A percentile compares a stretch with the other conserved stretches of the same genome.
Evolutionary conservation across 2,888 invertebrate genomes (phyloP).

Genomic region (Amphipoea lucens): DNA sequence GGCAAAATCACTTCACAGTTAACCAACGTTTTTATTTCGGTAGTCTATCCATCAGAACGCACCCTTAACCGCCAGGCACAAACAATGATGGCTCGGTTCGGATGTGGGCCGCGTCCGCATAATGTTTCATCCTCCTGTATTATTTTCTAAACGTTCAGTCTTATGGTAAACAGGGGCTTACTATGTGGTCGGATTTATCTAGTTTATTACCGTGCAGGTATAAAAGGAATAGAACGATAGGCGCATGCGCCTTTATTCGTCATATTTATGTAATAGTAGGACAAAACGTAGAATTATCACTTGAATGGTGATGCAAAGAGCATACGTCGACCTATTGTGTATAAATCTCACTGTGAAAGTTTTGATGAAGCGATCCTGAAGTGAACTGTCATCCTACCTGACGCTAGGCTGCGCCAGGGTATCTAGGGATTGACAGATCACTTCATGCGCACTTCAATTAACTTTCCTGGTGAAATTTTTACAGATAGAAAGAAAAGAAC

Average conservation of each 20-base stretch:
- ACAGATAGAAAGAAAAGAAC: too few relatives aligned
- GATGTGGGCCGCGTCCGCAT: constrained; percentile 67
- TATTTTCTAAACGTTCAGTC: constrained; percentile 53
- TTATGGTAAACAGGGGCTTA: constrained; percentile 44
- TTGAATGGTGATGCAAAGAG: background rate
- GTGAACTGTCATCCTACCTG: too few relatives aligned
- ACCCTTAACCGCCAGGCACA: constrained; percentile 64
- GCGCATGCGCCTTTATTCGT: background rate
- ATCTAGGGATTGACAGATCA: too few relatives aligned
- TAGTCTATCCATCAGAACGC: constrained; percentile 22
- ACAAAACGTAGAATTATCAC: background rate
- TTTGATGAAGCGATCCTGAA: too few relatives aligned
- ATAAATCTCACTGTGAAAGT: too few relatives aligned
- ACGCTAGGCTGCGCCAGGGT: too few relatives aligned
- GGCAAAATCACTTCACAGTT: background rate
- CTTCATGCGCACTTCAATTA: too few relatives aligned
- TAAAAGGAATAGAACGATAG: background rate
- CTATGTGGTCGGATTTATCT: constrained; percentile 34
- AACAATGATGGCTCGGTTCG: constrained; percentile 70
- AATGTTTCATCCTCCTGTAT: constrained; percentile 54
- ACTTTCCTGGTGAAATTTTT: too few relatives aligned
- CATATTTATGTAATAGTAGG: background rate
- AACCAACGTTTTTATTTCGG: background rate
- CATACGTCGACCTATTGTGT: too few relatives aligned
- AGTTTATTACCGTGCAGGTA: constrained; percentile 35